phyloP scores from a whole-genome alignment of 2,113 vertebrate genomes.

The Gracilinanus agilis region DNA sequence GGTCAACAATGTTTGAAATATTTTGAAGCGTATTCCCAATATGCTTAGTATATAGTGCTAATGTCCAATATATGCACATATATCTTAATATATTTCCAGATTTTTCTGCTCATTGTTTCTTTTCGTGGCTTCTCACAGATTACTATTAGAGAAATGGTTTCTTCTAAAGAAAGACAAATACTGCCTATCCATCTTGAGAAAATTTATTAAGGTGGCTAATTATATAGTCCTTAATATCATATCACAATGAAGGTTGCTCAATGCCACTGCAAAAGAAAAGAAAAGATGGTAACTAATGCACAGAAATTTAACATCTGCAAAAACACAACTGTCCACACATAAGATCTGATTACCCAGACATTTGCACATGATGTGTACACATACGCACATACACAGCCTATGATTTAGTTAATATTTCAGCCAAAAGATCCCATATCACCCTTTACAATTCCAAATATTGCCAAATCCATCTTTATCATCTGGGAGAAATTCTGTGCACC shows the following conservation, averaged over 20 bases:
- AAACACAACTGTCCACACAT: not conserved
- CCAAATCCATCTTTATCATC: conserved; percentile 1
- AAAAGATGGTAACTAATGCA: conserved; percentile 16
- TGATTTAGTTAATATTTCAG: not conserved
- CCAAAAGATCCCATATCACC: conserved; percentile 9
- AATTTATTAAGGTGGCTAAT: conserved; percentile 76
- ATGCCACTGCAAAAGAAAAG: conserved; percentile 48
- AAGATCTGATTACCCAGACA: not conserved
- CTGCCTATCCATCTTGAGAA: conserved; percentile 55
- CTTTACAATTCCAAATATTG: not conserved
- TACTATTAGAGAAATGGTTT: conserved; percentile 34
- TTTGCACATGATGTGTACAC: fast-evolving
- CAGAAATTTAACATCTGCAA: not conserved
- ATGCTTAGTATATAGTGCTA: conserved; percentile 81
- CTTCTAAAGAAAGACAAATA: conserved; percentile 65
- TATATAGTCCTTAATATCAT: conserved; percentile 59
- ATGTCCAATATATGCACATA: conserved; percentile 83
- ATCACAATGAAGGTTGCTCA: conserved; percentile 50
- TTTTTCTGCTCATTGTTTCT: conserved; percentile 78
- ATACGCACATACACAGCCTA: not conserved
- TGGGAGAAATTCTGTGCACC: not conserved
- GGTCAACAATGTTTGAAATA: conserved; percentile 91
- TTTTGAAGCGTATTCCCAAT: conserved; percentile 85
- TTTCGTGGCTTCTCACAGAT: conserved; percentile 78
- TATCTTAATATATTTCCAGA: conserved; percentile 86